Base-by-base conservation (phyloP, 2,113 vertebrate genomes). In the Boulengeromyrus knoepffleri region DNA sequence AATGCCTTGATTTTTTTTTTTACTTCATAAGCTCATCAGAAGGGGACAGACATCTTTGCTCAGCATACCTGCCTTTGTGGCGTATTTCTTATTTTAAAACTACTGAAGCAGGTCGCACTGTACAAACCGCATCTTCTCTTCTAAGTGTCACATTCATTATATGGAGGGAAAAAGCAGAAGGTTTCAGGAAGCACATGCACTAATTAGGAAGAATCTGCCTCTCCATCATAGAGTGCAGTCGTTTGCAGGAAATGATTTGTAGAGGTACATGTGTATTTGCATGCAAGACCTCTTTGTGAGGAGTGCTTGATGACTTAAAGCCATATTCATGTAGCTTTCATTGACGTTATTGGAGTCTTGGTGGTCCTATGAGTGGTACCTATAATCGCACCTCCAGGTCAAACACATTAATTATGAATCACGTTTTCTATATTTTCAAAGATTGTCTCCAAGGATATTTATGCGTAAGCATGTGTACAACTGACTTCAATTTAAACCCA, bases 331-430 rank as follows among this genome's bases (percentile, higher is more conserved):
- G 7, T 27, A 50, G 84, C 84, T 24, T 50, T 19, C 47, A 47
- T 15, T 46, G 84, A 49, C 2, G 10, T 47, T 49, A n/a, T 49
- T 50, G 24, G 45, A 86, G 84, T 50, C 45, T 50, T 86, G 8
- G 21, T 86, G 46, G 84, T 86, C 45, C 47, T 15, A 12, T 31
- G 19, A 86, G 24, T 86, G 84, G 47, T 86, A 49, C n/a, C 84
- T 86, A 86, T 86, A 50, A 86, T 86, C 24, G 49, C 46, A 50
- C 45, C 84, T 27, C 46, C 24, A 27, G 84, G 84, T 86, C 84
- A 86, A 86, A 86, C 21, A 27, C 84, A 86, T 47, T 86, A 86
- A 86, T 86, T 86, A 86, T 50, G 84, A 21, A 47, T 49, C 24
- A 86, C 47, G 12, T 49, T 86, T 86, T 50, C 84, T 86, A n/a